phyloP scores from a whole-genome alignment of 2,797 vertebrate genomes.

The Gadopsis marmoratus region DNA sequence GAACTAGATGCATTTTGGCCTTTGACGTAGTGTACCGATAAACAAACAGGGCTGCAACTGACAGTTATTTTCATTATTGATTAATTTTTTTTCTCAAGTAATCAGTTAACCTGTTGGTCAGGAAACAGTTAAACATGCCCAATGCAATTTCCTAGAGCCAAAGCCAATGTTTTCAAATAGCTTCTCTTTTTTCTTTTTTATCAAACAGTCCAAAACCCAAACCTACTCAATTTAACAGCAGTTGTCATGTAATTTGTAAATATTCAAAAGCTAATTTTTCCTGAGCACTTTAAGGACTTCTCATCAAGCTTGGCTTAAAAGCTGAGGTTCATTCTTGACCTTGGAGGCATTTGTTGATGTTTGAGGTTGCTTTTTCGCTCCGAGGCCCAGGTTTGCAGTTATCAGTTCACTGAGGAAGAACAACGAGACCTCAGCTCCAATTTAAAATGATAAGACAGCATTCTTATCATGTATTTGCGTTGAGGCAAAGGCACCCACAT shows the following conservation, averaged over 20 bases:
- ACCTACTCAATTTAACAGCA: too few relatives aligned
- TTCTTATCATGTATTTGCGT: not conserved
- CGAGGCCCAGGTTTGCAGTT: not conserved
- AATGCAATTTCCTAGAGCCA: too few relatives aligned
- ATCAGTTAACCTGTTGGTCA: too few relatives aligned
- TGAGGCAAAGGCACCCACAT: not conserved
- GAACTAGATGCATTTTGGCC: too few relatives aligned
- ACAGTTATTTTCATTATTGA: not conserved
- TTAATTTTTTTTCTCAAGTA: not conserved
- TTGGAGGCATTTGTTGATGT: conserved; percentile 14
- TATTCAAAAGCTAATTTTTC: not conserved
- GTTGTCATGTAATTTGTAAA: not conserved
- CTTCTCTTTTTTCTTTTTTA: too few relatives aligned
- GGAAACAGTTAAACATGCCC: too few relatives aligned
- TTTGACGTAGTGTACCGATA: too few relatives aligned
- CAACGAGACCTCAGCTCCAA: not conserved
- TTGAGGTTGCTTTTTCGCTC: conserved; percentile 30
- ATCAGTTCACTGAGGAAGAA: conserved; percentile 2
- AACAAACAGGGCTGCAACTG: not conserved
- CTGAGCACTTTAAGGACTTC: not conserved
- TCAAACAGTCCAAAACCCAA: too few relatives aligned
- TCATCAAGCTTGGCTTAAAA: not conserved
- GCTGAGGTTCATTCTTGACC: not conserved
- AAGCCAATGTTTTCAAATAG: too few relatives aligned
- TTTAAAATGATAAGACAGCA: not conserved